Evolutionary conservation across 2,888 invertebrate species (phyloP), one percentile per base, ranked within the genome.

Genomic region (Amiota mariae): DNA sequence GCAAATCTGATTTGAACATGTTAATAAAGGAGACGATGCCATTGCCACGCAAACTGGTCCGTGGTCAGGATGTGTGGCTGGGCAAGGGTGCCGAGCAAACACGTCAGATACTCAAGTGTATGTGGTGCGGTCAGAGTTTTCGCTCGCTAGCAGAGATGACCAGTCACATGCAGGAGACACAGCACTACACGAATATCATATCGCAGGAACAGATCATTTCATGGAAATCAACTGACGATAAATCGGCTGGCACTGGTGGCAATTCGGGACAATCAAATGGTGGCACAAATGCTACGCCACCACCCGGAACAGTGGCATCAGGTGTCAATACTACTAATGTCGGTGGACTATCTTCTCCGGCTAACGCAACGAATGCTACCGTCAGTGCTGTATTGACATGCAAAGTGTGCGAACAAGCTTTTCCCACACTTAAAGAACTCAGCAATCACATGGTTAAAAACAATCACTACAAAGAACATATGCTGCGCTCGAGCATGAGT

Each of bases 41-140:
- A 67, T 91, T 98, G 81, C 98, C 98, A 48, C 92, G 97, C 81
- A 98, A 98, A 89, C 92, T 98, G 80, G 98, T 98, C 1, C 93
- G 98, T 24, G 98, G 98, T 1, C 98, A 98, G 90, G 98, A 98
- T 88, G 98, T 98, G 51, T 98, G 98, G 98, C 91, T 98, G 79
- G 98, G 98, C 36, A 98, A 98, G 89, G 98, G 97, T 0, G 97
- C 98, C 1, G 98, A 98, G 88, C 98, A 98, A 90, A 98, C 98
- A 13, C 92, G 97, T 73, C 97, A 98, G 91, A 98, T 98, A 81
- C 92, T 98, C 67, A 97, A 98, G 90, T 98, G 98, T 89, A 98
- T 98, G 97, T 98, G 98, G 97, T 98, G 98, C 85, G 98, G 98
- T 0, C 98, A 98, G 88, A 98, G 98, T 82, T 98, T 98, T 92